A percentile compares a stretch with the other conserved stretches of the same genome.
Evolutionary conservation across 2,888 invertebrate species (phyloP).

Genomic region (Perithous albicinctus): DNA sequence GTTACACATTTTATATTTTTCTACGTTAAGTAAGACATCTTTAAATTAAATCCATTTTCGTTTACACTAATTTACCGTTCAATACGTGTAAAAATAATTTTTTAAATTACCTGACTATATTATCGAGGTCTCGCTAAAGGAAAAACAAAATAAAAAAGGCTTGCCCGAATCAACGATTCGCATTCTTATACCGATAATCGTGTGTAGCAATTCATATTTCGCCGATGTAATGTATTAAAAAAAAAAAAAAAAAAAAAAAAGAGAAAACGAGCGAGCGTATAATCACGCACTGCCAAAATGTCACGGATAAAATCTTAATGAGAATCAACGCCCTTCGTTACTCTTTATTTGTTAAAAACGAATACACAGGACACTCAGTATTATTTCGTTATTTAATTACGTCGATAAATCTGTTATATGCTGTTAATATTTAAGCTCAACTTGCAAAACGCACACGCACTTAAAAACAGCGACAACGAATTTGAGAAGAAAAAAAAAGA

Average conservation of each 20-base stretch:
- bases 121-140: too few relatives aligned
- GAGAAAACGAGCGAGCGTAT: conserved; percentile 49
- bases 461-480: conserved; percentile 56
- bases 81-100: too few relatives aligned
- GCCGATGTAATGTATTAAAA: conserved; percentile 31
- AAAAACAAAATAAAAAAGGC: conserved; percentile 16
- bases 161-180: conserved; percentile 41
- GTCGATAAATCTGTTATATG: neutral
- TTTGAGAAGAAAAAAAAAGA: conserved; percentile 1
- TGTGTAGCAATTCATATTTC: conserved; percentile 34
- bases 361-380: conserved; percentile 38
- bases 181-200: conserved; percentile 50
- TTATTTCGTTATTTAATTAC: conserved; percentile 36
- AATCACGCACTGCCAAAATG: conserved; percentile 60
- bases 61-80: too few relatives aligned
- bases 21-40: too few relatives aligned
- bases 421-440: conserved; percentile 33
- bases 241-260: too few relatives aligned
- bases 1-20: too few relatives aligned
- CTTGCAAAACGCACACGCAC: conserved; percentile 15
- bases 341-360: conserved; percentile 5
- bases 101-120: too few relatives aligned
- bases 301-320: conserved; percentile 39
- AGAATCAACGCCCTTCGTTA: conserved; percentile 19
- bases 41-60: too few relatives aligned